Percentiles rank a stretch among this genome's conserved stretches.
Evolutionary conservation across 2,113 vertebrate species (phyloP).

Genomic region (Ammospiza nelsoni): DNA sequence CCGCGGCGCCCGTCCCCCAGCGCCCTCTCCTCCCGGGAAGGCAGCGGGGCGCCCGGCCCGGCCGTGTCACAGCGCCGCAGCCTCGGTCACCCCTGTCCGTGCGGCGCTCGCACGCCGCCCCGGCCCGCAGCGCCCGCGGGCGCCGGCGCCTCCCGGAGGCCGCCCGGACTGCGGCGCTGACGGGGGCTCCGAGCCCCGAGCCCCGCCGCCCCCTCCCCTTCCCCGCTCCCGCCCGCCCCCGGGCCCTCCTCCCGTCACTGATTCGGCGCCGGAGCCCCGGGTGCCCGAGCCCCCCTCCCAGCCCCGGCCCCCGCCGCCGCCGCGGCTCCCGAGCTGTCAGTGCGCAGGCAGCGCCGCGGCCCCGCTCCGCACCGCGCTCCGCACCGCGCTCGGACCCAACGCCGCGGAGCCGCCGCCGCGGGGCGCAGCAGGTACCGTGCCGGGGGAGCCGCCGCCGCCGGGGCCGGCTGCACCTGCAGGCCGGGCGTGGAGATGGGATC

Average conservation of each 20-base stretch:
- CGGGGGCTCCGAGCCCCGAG: too few relatives aligned
- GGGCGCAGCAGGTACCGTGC: slow-evolving; percentile 36
- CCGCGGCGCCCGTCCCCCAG: neutral
- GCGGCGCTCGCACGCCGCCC: neutral
- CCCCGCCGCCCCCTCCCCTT: too few relatives aligned
- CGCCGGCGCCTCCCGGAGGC: neutral
- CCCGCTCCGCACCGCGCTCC: neutral
- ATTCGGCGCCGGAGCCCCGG: too few relatives aligned
- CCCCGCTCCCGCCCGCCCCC: too few relatives aligned
- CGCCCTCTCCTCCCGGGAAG: neutral
- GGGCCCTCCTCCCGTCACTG: too few relatives aligned
- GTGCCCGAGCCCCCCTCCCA: too few relatives aligned
- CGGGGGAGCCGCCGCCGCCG: neutral
- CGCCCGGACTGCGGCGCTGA: neutral
- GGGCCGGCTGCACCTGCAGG: neutral
- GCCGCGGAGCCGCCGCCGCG: neutral
- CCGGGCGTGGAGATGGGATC: neutral
- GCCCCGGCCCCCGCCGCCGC: too few relatives aligned
- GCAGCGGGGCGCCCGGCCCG: neutral
- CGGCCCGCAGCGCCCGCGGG: neutral
- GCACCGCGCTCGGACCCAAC: neutral
- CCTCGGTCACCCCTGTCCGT: neutral
- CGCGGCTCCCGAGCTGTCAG: too few relatives aligned
- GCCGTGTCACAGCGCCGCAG: neutral
- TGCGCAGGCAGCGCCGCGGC: too few relatives aligned